Evolutionary conservation across 2,888 invertebrate genomes (phyloP), one percentile per base, ranked within the genome.

Genomic region (Timema podura): DNA sequence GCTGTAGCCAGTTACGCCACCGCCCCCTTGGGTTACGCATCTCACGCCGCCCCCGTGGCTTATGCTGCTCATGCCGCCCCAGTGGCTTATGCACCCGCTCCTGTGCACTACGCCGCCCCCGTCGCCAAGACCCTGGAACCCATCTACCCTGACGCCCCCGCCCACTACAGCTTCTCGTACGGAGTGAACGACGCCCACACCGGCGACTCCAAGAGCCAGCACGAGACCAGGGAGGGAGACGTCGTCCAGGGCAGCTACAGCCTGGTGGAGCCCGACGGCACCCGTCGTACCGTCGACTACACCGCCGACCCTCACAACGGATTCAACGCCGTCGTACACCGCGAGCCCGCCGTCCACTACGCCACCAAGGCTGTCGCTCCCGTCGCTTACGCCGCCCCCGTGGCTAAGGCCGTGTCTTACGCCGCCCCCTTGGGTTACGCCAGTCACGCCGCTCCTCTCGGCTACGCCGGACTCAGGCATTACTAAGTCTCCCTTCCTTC

Each of bases 311-410:
- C 64, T 48, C 54, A 67, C 51, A 69, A 69, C 69, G 69, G 69
- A 16, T 69, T 67, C 69, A 61, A 61, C 49, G 68, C 77, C 48
- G 70, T 81, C 74, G 76, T 82, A 57, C 80, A 82, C 72, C 75
- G 79, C 74, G 80, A 80, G 71, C 77, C 73, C 71, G 65, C 49
- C 48, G 73, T 51, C 2, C 67, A 73, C 68, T 54, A 66, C 59
- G 65, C 59, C 45, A 64, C 72, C 64, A 65, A 45, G 46, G 61
- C 61, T 16, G 69, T 61, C 59, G 48, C 30, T 64, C 69, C 49
- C 57, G 61, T 79, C 79, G 45, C 82, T 81, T 78, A 81, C 79
- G 79, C 77, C 81, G 16, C 68, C 51, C 64, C 64, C 68, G 30
- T 30, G 30, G 30, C 30, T 30, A 30, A 30, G 30, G 16, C 59